Evolutionary conservation across 2,888 invertebrate genomes (phyloP), one percentile per base, ranked within the genome.

Genomic region (Erebia palarica): DNA sequence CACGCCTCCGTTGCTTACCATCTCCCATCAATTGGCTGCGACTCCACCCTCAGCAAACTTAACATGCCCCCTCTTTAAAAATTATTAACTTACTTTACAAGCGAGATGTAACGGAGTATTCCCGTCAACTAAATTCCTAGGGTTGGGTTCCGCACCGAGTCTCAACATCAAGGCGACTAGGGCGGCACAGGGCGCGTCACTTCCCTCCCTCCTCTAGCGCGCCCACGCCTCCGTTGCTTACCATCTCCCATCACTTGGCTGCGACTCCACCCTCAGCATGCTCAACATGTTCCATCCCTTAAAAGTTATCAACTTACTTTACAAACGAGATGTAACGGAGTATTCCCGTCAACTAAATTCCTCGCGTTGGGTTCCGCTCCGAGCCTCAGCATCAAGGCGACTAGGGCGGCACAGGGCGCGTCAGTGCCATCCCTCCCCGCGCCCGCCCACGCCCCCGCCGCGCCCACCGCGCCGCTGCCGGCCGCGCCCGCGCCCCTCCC

Each of bases 321-420:
- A 74, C 97, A 97, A 0, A 96, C 96, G 73, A 98, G 94, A 86
- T 98, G 98, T 65, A 99, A 94, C 13, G 98, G 96, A 21, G 98
- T 98, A 90, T 98, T 98, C 21, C 97, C 97, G 70, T 96, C 96
- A 68, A 96, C 95, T 3, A 47, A 14, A 88, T 99, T 98, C 2
- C 95, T 88, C 0, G 96, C 96, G 87, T 96, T 96, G 0, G 97
- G 96, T 88, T 96, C 94, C 0, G 98, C 97, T 13, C 98, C 98
- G 36, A 97, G 97, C 77, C 96, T 95, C 75, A 98, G 91, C 82
- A 98, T 91, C 71, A 97, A 95, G 79, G 95, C 94, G 8, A 97
- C 96, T 16, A 92, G 87, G 65, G 86, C 81, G 69, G 82, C 80
- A 76, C 73, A 81, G 79, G 75, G 87, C 57, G 96, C 96, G 73